These are phyloP conservation scores for Psittacula cyanocephala DNA, from an alignment of 2,113 vertebrate genomes.

Conservation along the genomic window DNA sequence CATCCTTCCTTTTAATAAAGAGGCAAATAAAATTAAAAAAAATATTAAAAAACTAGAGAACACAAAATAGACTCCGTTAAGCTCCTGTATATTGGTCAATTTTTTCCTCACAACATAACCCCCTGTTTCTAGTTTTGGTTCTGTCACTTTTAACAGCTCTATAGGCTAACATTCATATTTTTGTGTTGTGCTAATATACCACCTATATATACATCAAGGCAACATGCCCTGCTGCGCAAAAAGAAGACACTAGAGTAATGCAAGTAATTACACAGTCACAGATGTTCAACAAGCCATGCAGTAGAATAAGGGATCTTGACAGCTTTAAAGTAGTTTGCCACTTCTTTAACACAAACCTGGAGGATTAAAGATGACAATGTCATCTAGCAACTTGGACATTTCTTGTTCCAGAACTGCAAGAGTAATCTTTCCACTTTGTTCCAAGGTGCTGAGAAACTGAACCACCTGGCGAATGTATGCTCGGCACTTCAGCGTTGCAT, in stretches of 20 bases:
- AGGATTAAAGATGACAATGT: constrained; percentile 87
- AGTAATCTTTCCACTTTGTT: constrained; percentile 87
- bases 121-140: background rate
- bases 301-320: background rate
- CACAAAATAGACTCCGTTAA: background rate
- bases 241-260: background rate
- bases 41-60: background rate
- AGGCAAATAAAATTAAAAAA: background rate
- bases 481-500: constrained; percentile 82
- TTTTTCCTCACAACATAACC: background rate
- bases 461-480: constrained; percentile 81
- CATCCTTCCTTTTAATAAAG: background rate
- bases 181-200: background rate
- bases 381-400: constrained; percentile 87
- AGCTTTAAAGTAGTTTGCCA: background rate
- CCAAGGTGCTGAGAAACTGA: constrained; percentile 86
- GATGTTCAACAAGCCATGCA: background rate
- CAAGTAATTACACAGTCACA: background rate
- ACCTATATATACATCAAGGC: background rate
- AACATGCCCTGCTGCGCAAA: background rate
- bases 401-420: constrained; percentile 85
- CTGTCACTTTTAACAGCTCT: background rate
- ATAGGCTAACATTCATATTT: rapidly evolving
- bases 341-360: constrained; percentile 77
- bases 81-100: background rate